Conservation (phyloP, 2,888 invertebrate species). For the Ennomos fuscantarius region DNA sequence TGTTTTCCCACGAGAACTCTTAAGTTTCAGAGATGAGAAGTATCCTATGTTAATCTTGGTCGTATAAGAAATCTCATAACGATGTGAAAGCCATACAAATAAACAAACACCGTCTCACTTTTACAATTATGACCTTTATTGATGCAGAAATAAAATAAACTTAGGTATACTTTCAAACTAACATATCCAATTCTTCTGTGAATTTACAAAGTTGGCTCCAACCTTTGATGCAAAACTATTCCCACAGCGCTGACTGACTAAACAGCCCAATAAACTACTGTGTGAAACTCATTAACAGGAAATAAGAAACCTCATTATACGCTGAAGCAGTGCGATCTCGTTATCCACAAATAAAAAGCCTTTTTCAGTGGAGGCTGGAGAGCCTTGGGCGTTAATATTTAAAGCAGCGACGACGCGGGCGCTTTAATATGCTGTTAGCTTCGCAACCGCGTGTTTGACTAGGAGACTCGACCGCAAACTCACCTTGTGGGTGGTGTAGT, state of each 20-base stretch:
- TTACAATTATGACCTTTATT: too few relatives aligned
- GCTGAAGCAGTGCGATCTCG: conserved; percentile 63
- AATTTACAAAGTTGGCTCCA: neutral
- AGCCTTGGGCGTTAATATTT: conserved; percentile 71
- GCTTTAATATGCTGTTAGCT: conserved; percentile 76
- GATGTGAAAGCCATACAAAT: too few relatives aligned
- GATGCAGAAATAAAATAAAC: neutral
- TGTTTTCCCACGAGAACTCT: too few relatives aligned
- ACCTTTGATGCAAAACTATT: neutral
- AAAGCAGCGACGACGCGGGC: conserved; percentile 66
- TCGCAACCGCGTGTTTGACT: conserved; percentile 59
- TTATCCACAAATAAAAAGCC: conserved; percentile 74
- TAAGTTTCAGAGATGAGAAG: too few relatives aligned
- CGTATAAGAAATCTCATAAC: too few relatives aligned
- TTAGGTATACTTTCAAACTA: neutral
- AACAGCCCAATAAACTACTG: conserved; percentile 57
- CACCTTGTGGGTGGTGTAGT: conserved; percentile 14
- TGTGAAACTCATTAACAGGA: conserved; percentile 66
- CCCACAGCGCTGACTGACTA: conserved; percentile 37
- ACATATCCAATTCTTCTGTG: neutral
- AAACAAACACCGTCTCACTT: too few relatives aligned
- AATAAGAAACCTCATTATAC: conserved; percentile 72
- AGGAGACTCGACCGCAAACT: conserved; percentile 34
- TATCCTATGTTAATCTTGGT: too few relatives aligned
- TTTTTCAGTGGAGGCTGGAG: conserved; percentile 58